These are phyloP conservation scores for Yponomeuta cagnagella DNA, from an alignment of 2,888 invertebrate species.

Conservation along the genomic window DNA sequence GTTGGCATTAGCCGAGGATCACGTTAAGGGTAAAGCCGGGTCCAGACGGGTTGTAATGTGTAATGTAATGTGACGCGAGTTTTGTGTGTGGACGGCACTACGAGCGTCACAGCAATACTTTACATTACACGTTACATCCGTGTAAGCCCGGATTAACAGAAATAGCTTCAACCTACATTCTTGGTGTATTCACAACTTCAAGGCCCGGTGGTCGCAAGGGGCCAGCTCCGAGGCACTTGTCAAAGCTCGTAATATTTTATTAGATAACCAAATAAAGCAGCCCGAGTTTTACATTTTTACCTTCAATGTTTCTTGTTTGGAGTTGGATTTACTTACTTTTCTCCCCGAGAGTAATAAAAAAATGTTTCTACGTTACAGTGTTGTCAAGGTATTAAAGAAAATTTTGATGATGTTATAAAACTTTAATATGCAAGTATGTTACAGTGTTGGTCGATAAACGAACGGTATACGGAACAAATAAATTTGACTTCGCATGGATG, in stretches of 20 bases:
- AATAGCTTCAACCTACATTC: background rate
- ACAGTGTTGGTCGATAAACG: no score
- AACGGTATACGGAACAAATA: no score
- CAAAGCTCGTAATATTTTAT: conserved; percentile 74
- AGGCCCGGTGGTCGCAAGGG: conserved; percentile 48
- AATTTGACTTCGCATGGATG: no score
- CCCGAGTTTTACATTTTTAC: conserved; percentile 48
- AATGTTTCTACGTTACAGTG: background rate
- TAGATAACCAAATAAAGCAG: conserved; percentile 70
- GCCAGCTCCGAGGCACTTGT: conserved; percentile 62
- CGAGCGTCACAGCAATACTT: no score
- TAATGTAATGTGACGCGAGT: no score
- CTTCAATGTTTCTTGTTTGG: conserved; percentile 21
- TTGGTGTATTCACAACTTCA: conserved; percentile 18
- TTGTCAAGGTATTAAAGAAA: background rate
- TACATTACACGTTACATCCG: no score
- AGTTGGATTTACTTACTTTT: conserved; percentile 24
- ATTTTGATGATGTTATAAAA: background rate
- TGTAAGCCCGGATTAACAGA: no score
- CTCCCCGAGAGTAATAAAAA: background rate
- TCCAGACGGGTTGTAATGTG: no score
- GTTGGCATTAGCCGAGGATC: no score
- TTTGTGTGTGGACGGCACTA: no score
- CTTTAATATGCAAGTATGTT: background rate
- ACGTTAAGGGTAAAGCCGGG: no score